phyloP scores from a whole-genome alignment of 2,888 invertebrate genomes.

The Aphrophora alni region DNA sequence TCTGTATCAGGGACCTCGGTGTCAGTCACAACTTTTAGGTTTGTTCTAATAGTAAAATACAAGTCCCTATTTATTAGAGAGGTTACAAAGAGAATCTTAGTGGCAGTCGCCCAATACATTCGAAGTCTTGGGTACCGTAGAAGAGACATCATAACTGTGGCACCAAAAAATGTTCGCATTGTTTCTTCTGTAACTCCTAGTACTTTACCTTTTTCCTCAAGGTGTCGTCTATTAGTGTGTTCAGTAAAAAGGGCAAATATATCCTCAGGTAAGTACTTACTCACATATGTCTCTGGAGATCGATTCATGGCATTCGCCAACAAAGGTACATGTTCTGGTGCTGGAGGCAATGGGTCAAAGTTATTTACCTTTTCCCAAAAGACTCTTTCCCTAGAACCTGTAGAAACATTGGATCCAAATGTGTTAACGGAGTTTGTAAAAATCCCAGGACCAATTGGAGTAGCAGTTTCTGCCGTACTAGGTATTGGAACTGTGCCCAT shows the following conservation, averaged over 20 bases:
- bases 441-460: no score
- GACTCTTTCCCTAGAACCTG: not conserved
- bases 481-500: no score
- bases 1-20: not conserved
- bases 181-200: not conserved
- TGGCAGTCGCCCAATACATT: not conserved
- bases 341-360: not conserved
- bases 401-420: not conserved
- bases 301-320: not conserved
- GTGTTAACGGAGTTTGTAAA: no score
- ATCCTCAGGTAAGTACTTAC: not conserved
- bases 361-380: not conserved
- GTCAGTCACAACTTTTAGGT: not conserved
- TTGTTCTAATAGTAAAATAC: not conserved
- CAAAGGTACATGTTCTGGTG: not conserved
- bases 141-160: not conserved
- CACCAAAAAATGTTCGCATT: not conserved
- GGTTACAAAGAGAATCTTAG: no score
- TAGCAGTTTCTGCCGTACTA: no score
- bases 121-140: not conserved
- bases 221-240: not conserved
- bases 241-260: not conserved
- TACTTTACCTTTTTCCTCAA: not conserved
- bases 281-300: not conserved
- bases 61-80: not conserved